Base-by-base conservation (phyloP, 2,113 vertebrate genomes). In the Axis porcinus region DNA sequence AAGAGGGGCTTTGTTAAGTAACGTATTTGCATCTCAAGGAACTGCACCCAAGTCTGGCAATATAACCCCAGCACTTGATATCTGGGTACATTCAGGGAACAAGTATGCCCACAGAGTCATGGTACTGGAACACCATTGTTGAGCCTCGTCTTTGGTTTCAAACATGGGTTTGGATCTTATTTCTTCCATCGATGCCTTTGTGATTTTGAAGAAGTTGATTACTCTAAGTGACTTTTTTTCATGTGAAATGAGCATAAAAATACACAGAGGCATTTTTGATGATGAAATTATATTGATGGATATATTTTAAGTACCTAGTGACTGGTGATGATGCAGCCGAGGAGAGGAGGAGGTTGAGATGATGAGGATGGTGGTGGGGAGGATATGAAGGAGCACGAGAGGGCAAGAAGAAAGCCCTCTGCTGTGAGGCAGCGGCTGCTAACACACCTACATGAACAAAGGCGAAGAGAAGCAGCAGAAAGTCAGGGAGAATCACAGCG, bases 381-480 rank as follows among this genome's bases (percentile, higher is more conserved):
- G 7, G 6, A 7, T 19, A 55, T 36, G 21, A 76, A 67, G 27
- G 30, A 8, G 3, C 17, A 50, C 3, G 2, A 2, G 0, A 70
- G 60, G 5, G 50, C n/a, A 16, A 55, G 28, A 95, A 67, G 85
- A 90, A 87, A 47, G 5, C 47, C 23, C 12, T 23, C 52, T 40
- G 3, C 19, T 36, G 0, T 47, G 43, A 70, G 47, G 28, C 13
- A 3, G 28, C 0, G 15, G 3, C n/a, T 78, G 2, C 5, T 15
- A 13, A 14, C 89, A 25, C n/a, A 64, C 23, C 57, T 7, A 0
- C 47, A 13, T 50, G 25, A 86, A 64, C 0, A 9, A 60, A 36
- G 93, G 33, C 21, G n/a, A 58, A 94, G 15, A 94, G 40, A 93
- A 96, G 45, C 81, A 87, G 23, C 43, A 67, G 55, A 62, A 76